Percentiles rank a stretch among this genome's conserved stretches.
These are phyloP conservation scores for Spodoptera littoralis DNA, from an alignment of 2,888 invertebrate genomes.

Conservation along the genomic window DNA sequence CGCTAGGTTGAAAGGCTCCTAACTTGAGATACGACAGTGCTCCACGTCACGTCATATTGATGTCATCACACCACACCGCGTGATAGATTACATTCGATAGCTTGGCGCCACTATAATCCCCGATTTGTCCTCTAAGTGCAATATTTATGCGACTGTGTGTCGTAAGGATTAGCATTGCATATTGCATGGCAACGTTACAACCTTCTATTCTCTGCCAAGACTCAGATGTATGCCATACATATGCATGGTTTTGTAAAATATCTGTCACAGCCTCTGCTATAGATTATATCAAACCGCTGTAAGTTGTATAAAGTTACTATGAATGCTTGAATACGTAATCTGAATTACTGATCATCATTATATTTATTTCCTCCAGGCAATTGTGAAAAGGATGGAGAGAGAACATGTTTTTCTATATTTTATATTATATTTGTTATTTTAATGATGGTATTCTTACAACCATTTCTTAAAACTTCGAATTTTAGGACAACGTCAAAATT, in stretches of 20 bases:
- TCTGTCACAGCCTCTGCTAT: not conserved
- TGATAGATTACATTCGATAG: too few relatives aligned
- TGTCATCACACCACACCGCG: too few relatives aligned
- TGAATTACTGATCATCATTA: not conserved
- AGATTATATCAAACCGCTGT: constrained; percentile 3
- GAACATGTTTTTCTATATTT: too few relatives aligned
- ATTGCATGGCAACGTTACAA: constrained; percentile 14
- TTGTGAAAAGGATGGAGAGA: too few relatives aligned
- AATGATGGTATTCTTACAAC: too few relatives aligned
- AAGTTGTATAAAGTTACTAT: constrained; percentile 5
- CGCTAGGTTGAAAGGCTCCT: too few relatives aligned
- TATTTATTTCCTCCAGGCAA: not conserved
- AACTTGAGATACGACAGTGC: too few relatives aligned
- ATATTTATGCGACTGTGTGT: constrained; percentile 25
- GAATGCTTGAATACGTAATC: not conserved
- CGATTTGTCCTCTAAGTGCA: constrained; percentile 14
- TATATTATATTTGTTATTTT: too few relatives aligned
- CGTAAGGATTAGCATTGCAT: constrained; percentile 25
- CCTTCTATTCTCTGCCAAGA: constrained; percentile 40
- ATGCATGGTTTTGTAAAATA: constrained; percentile 35
- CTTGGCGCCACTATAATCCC: not conserved
- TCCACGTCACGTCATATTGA: too few relatives aligned
- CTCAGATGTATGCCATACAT: constrained; percentile 38
- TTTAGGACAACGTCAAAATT: too few relatives aligned
- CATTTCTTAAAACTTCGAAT: too few relatives aligned